Percentiles rank a stretch among this genome's conserved stretches.
phyloP scores from a whole-genome alignment of 1,140 invertebrate genomes.

The Trichogramma pretiosum region DNA sequence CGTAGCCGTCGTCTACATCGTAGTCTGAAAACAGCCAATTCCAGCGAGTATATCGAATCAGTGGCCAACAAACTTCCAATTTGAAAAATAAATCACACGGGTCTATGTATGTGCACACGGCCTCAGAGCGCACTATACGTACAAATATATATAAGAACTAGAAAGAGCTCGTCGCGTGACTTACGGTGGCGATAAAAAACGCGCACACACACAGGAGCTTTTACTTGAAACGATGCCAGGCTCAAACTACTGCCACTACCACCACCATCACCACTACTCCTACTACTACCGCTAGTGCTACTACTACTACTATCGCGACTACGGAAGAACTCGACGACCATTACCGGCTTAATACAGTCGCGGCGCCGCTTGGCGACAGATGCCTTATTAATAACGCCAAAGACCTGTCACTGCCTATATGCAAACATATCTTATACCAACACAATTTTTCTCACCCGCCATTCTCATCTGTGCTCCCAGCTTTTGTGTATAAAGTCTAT shows the following conservation, averaged over 20 bases:
- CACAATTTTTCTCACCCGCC: too few species aligned
- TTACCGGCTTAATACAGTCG: too few species aligned
- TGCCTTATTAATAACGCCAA: constrained; percentile 6
- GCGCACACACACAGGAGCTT: not conserved
- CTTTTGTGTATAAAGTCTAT: too few species aligned
- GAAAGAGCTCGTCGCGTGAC: too few species aligned
- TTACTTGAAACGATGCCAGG: constrained; percentile 8
- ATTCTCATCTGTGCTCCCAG: too few species aligned
- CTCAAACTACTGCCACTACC: not conserved
- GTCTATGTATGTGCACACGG: too few species aligned
- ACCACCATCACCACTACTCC: constrained; percentile 4
- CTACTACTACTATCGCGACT: not conserved
- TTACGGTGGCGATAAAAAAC: not conserved
- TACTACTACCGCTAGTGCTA: constrained; percentile 3
- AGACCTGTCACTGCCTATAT: not conserved
- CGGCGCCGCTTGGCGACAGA: not conserved
- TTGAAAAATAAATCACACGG: constrained; percentile 2
- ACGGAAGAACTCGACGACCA: not conserved
- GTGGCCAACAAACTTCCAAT: constrained; percentile 9
- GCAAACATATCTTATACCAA: too few species aligned
- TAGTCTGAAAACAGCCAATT: constrained; percentile 8
- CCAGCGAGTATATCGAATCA: constrained; percentile 7
- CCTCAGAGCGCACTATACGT: too few species aligned
- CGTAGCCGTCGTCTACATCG: too few species aligned
- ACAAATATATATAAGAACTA: too few species aligned